Conservation (phyloP, 2,888 invertebrate species). For the Orthosia gracilis region DNA sequence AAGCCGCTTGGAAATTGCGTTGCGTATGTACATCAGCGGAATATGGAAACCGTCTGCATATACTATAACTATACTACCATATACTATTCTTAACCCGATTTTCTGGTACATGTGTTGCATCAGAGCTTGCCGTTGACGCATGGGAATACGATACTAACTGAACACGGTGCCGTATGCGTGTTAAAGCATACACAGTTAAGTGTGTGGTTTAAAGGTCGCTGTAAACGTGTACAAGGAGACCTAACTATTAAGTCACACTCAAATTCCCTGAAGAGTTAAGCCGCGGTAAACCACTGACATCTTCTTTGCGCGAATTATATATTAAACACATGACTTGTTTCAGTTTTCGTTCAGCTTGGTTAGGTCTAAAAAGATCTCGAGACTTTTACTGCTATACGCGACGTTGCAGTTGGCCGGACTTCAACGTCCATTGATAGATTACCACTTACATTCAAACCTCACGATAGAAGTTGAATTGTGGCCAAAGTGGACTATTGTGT, state of each 20-base stretch:
- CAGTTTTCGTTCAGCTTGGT: conserved; percentile 1
- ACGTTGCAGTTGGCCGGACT: conserved; percentile 5
- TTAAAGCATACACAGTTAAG: conserved; percentile 46
- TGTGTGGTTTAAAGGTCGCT: conserved; percentile 45
- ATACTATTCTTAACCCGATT: conserved; percentile 71
- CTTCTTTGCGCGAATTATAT: conserved; percentile 9
- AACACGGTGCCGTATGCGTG: conserved; percentile 57
- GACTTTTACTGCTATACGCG: conserved; percentile 12
- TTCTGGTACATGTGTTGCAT: conserved; percentile 75
- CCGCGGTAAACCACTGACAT: conserved; percentile 15
- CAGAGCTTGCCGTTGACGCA: conserved; percentile 78
- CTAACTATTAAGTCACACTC: conserved; percentile 25
- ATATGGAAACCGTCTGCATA: conserved; percentile 60
- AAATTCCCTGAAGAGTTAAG: conserved; percentile 18
- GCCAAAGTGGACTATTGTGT: conserved; percentile 50
- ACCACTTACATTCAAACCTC: conserved; percentile 27
- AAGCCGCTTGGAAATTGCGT: conserved; percentile 27
- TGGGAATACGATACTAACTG: conserved; percentile 75
- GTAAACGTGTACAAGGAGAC: conserved; percentile 28
- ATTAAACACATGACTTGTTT: conserved; percentile 1
- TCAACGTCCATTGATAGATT: conserved; percentile 27
- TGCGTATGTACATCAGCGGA: conserved; percentile 39
- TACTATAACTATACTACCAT: too few species aligned
- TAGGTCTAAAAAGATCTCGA: conserved; percentile 7
- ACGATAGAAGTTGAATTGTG: conserved; percentile 29